Evolutionary conservation across 2,113 vertebrate genomes (phyloP).

Genomic region (Glaucidium brasilianum): DNA sequence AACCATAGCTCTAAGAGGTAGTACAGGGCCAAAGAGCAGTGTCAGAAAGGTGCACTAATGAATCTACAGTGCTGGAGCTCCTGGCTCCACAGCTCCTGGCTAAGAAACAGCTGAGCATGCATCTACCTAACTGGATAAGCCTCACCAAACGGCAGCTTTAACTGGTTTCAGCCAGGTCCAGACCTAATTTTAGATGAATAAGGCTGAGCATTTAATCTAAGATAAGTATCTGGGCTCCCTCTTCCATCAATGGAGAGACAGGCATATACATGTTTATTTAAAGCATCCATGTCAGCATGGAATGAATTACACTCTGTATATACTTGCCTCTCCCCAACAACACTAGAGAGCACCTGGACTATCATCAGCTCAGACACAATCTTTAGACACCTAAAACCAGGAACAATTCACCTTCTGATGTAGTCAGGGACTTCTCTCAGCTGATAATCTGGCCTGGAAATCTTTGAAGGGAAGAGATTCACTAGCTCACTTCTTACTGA

Average conservation of each 20-base stretch:
- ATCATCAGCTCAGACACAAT: background rate
- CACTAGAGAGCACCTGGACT: background rate
- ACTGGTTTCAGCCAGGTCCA: background rate
- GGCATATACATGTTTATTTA: background rate
- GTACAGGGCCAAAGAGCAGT: background rate
- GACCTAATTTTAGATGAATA: background rate
- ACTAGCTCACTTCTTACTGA: background rate
- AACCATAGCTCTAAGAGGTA: background rate
- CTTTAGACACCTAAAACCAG: background rate
- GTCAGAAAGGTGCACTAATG: background rate
- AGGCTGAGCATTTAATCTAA: background rate
- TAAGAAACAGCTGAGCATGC: background rate
- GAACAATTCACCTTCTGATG: background rate
- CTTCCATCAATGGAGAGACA: background rate
- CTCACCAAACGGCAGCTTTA: background rate
- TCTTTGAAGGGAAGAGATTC: background rate
- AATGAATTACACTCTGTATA: background rate
- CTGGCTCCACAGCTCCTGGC: background rate
- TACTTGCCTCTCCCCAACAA: background rate
- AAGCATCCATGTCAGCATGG: background rate
- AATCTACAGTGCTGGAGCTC: background rate
- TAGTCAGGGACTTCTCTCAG: background rate
- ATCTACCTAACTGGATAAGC: background rate
- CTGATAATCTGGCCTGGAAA: background rate
- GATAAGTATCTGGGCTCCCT: background rate